phyloP scores from a whole-genome alignment of 2,113 vertebrate species.

The Protomyctophum bolini region DNA sequence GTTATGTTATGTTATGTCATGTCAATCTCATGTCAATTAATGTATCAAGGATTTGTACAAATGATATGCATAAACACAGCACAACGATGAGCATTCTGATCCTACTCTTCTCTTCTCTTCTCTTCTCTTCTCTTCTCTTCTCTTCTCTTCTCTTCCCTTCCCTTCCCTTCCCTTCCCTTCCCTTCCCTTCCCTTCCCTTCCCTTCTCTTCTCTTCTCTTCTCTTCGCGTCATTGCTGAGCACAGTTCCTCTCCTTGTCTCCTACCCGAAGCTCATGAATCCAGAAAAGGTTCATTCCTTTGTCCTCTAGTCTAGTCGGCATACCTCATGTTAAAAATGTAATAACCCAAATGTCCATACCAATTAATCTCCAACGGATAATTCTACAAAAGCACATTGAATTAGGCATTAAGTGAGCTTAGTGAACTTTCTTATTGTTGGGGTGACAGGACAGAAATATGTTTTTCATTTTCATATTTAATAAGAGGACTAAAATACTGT shows the following conservation, averaged over 20 bases:
- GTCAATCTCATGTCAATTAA: conserved; percentile 36
- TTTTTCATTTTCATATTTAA: conserved; percentile 57
- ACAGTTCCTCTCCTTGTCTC: conserved; percentile 56
- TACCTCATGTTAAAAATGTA: conserved; percentile 78
- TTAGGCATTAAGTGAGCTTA: conserved; percentile 63
- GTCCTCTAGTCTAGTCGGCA: conserved; percentile 50
- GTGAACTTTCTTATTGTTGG: conserved; percentile 57
- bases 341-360: conserved; percentile 72
- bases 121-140: neutral
- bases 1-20: conserved; percentile 25
- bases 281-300: conserved; percentile 70
- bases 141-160: neutral
- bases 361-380: conserved; percentile 78
- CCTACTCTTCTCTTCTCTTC: conserved; percentile 18
- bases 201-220: conserved; percentile 22
- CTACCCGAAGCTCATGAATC: conserved; percentile 57
- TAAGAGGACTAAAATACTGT: conserved; percentile 42
- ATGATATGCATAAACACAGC: conserved; percentile 40
- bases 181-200: conserved; percentile 11
- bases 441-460: conserved; percentile 35
- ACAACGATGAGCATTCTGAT: conserved; percentile 51
- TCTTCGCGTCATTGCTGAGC: conserved; percentile 65
- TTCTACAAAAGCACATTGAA: conserved; percentile 76
- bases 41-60: conserved; percentile 20
- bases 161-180: conserved; percentile 23